Base-by-base conservation (phyloP, 1,140 invertebrate species). In the Hyles euphorbiae region DNA sequence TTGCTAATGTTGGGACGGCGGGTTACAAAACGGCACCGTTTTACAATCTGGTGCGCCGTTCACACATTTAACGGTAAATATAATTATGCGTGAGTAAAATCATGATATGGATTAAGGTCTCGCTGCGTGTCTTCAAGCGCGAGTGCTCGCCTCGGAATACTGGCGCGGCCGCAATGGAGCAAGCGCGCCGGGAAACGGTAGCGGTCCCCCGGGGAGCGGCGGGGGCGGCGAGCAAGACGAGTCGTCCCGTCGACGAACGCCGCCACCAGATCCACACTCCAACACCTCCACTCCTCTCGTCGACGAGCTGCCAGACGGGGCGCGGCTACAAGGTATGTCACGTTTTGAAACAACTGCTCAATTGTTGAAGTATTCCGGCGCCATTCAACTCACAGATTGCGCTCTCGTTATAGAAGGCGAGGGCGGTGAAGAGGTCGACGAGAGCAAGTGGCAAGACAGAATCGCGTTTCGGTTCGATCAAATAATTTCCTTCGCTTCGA, bases 381-480 rank as follows among this genome's bases (percentile, higher is more conserved):
- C 53, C 36, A 33, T 46, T 51, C 7, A 34, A 40, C 49, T 62
- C 59, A 56, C 57, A 34, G 36, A 44, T 40, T 34, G 49, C 45
- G 10, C 11, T 33, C 32, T 34, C 58, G 60, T 76, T 81, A 62
- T 73, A 89, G 91, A 92, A 75, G 78, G 74, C 61, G 88, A 91
- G 72, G 89, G 80, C 57, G 90, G 90, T 67, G 91, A 92, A 74
- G 91, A 91, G 68, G 90, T 88, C 33, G 90, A 91, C 76, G 91
- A 94, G 78, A 91, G 92, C 60, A 92, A 96, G 76, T 96, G 95
- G 95, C 95, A 96, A 84, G 94, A 95, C 74, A 93, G 95, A 65
- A 96, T 96, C 70, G 95, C 93, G 74, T 95, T 94, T 70, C 94
- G 95, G 40, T 97, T 97, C 89, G 96, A 97, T 87, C 92, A 95